Percentiles rank a stretch among this genome's conserved stretches.
phyloP scores from a whole-genome alignment of 2,888 invertebrate genomes.

The Nomada ruficornis region DNA sequence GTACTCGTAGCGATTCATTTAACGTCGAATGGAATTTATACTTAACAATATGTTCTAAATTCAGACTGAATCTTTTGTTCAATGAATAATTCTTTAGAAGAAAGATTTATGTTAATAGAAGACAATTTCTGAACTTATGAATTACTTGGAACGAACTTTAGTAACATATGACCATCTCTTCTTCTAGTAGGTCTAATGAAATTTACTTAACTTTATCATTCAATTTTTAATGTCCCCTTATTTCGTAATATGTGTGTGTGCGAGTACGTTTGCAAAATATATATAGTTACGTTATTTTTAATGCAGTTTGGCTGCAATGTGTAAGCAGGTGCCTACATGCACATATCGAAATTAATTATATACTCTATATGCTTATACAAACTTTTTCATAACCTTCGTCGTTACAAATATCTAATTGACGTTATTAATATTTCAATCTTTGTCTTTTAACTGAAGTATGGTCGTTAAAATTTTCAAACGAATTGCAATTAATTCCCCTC shows the following conservation, averaged over 20 bases:
- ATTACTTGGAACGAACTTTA: slow-evolving; percentile 19
- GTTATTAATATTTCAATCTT: slow-evolving; percentile 25
- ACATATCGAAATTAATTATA: slow-evolving; percentile 22
- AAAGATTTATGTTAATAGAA: background rate
- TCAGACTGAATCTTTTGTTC: background rate
- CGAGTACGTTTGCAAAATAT: slow-evolving; percentile 53
- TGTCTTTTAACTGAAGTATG: slow-evolving; percentile 12
- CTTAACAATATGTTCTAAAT: background rate
- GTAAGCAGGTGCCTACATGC: slow-evolving; percentile 38
- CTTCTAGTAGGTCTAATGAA: slow-evolving; percentile 15
- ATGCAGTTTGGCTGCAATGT: slow-evolving; percentile 8
- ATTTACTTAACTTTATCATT: slow-evolving; percentile 21
- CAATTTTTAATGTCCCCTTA: slow-evolving; percentile 23
- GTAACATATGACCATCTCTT: slow-evolving; percentile 9
- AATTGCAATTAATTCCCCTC: slow-evolving; percentile 17
- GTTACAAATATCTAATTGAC: slow-evolving; percentile 46
- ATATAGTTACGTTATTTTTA: slow-evolving; percentile 14
- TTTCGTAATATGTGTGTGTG: slow-evolving; percentile 23
- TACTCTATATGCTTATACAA: slow-evolving; percentile 22
- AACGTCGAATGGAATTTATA: slow-evolving; percentile 7
- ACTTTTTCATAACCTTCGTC: slow-evolving; percentile 14
- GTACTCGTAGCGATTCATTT: background rate
- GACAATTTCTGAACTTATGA: slow-evolving; percentile 3
- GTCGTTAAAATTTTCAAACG: slow-evolving; percentile 2
- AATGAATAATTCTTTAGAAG: background rate